A percentile compares a stretch with the other conserved stretches of the same genome.
Evolutionary conservation across 2,113 vertebrate genomes (phyloP).

Genomic region (Otis tarda): DNA sequence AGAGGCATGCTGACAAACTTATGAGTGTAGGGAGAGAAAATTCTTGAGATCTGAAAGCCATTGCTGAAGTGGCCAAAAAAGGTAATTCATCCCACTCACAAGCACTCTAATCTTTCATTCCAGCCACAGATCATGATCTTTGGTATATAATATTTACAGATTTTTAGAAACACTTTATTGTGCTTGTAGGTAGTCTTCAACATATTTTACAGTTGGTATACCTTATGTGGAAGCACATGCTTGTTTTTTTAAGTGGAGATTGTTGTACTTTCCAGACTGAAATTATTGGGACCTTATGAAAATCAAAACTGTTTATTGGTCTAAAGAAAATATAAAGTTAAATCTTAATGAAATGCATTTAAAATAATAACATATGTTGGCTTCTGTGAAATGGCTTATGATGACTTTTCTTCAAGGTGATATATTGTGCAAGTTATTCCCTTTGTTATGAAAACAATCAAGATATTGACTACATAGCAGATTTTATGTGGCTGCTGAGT

Average conservation of each 20-base stretch:
- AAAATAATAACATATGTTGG: slow-evolving; percentile 55
- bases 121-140: neutral
- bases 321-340: slow-evolving; percentile 50
- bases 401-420: slow-evolving; percentile 32
- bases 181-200: neutral
- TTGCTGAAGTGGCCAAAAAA: neutral
- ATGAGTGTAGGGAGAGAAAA: neutral
- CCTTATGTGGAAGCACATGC: neutral
- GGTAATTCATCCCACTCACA: neutral
- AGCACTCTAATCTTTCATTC: neutral
- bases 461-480: neutral
- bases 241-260: neutral
- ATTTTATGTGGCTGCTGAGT: neutral
- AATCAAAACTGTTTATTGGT: slow-evolving; percentile 52
- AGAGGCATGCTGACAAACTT: neutral
- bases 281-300: slow-evolving; percentile 33
- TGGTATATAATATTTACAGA: neutral
- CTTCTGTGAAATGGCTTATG: slow-evolving; percentile 46
- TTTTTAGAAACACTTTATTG: neutral
- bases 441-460: neutral
- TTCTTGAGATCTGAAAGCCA: neutral
- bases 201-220: neutral
- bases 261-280: slow-evolving; percentile 34
- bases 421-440: neutral
- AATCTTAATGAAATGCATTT: slow-evolving; percentile 52